Base-by-base conservation (phyloP, 2,797 vertebrate genomes). In the Crocidura indochinensis region DNA sequence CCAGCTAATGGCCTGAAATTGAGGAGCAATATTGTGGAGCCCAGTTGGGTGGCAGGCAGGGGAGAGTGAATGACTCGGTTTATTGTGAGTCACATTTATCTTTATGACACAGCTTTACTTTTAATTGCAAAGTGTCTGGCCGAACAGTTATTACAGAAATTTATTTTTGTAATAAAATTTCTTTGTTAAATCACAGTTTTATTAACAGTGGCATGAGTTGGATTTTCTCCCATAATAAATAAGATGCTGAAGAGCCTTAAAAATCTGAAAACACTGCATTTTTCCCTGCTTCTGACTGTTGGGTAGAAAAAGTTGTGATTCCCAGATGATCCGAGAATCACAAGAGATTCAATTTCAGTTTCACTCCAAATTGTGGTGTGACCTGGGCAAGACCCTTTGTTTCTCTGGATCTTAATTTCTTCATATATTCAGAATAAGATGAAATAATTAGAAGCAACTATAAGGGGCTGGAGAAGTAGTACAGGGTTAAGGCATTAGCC, bases 161-260 rank as follows among this genome's bases (percentile, higher is more conserved):
- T 96, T 96, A 95, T 95, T 97, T 97, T 96, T 64, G 64, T 96
- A 94, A 95, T 94, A 95, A 95, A 96, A 77, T 49, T 51, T 9
- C n/a, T 95, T 86, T 92, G 74, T 92, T 94, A 95, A 97, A 90
- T 95, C 91, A 88, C 51, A 71, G 27, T 95, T 95, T 71, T 94
- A 81, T 92, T 91, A 96, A 95, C 90, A 91, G 88, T 78, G 87
- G 76, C 9, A 1, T 53, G 89, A 95, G 73, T 90, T 95, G 86
- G 74, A 75, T 80, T 95, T 94, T 20, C 64, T 24, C 19, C 78
- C 47, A n/a, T 90, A 85, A 91, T 92, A 95, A 97, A 87, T 84
- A 73, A 91, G 81, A 83, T 0, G 0, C 0, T 44, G 44, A 0
- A 53, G 14, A 62, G 51, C 31, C 91, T 96, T 87, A 84, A 7